Percentiles rank a stretch among this genome's conserved stretches.
phyloP scores from a whole-genome alignment of 2,797 vertebrate genomes.

The Pachyuromys duprasi region DNA sequence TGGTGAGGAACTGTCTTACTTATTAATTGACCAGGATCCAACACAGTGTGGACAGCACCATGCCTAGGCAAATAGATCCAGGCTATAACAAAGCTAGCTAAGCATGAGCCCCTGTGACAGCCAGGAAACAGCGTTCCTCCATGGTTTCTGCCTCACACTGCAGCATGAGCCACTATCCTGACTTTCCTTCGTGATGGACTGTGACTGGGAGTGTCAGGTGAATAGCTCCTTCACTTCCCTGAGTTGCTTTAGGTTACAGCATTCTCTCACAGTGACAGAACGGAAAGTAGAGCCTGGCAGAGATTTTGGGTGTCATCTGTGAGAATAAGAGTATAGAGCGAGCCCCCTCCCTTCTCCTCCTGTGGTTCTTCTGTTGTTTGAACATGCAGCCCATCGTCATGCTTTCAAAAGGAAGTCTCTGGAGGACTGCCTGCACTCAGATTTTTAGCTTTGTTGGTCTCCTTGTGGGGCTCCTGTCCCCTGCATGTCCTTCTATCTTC shows the following conservation, averaged over 20 bases:
- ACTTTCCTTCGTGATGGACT: background rate
- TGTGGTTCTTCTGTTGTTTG: background rate
- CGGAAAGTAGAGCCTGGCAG: background rate
- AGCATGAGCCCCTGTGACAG: background rate
- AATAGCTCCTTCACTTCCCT: background rate
- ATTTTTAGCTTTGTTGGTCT: too few species aligned
- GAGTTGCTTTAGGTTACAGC: background rate
- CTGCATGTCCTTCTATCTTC: too few species aligned
- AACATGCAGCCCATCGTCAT: background rate
- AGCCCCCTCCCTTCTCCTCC: background rate
- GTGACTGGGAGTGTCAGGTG: background rate
- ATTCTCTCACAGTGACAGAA: background rate
- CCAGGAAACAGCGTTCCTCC: background rate
- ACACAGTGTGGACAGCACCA: too few species aligned
- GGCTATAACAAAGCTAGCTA: background rate
- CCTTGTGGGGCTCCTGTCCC: too few species aligned
- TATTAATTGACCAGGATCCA: background rate
- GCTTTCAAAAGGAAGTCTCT: background rate
- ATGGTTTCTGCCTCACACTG: background rate
- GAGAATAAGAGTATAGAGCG: accelerated
- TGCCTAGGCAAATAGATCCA: background rate
- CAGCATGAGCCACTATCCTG: background rate
- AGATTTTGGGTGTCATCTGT: background rate
- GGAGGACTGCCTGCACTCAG: background rate
- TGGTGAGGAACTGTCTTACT: background rate